A percentile compares a stretch with the other conserved stretches of the same genome.
These are phyloP conservation scores for Vimba vimba DNA, from an alignment of 2,113 vertebrate species.

Conservation along the genomic window DNA sequence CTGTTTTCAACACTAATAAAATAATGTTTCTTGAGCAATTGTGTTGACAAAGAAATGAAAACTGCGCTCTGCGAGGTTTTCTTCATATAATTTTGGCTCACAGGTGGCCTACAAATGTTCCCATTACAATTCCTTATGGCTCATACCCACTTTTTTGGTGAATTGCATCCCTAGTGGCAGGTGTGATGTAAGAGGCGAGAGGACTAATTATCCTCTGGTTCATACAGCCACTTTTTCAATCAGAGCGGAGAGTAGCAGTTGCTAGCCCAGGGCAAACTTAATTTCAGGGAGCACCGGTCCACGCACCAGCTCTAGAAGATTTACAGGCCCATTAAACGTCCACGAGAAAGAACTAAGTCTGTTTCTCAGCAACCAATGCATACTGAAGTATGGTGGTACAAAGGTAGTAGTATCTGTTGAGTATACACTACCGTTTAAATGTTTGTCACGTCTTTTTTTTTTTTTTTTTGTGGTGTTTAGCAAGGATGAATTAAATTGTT, in stretches of 20 bases:
- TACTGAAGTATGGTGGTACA: not conserved
- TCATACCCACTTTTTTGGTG: not conserved
- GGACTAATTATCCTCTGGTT: conserved; percentile 36
- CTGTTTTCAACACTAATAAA: not conserved
- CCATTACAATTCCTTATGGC: not conserved
- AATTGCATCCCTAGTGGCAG: conserved; percentile 36
- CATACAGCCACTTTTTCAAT: conserved; percentile 1
- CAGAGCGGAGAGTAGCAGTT: not conserved
- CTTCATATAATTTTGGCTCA: not conserved
- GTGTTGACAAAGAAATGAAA: not conserved
- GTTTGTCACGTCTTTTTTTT: not conserved
- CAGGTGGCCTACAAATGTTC: not conserved
- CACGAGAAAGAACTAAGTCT: not conserved
- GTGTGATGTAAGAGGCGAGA: not conserved
- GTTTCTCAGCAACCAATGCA: conserved; percentile 29
- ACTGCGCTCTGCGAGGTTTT: not conserved
- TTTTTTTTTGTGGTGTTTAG: not conserved
- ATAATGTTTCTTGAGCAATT: not conserved
- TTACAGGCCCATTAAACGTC: conserved; percentile 17
- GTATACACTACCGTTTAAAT: not conserved
- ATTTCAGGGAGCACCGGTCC: not conserved
- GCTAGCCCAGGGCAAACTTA: not conserved
- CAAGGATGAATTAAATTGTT: not conserved
- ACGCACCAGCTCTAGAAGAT: conserved; percentile 7
- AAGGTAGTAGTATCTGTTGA: not conserved